phyloP scores from a whole-genome alignment of 1,140 invertebrate genomes.

The Scylla paramamosain region DNA sequence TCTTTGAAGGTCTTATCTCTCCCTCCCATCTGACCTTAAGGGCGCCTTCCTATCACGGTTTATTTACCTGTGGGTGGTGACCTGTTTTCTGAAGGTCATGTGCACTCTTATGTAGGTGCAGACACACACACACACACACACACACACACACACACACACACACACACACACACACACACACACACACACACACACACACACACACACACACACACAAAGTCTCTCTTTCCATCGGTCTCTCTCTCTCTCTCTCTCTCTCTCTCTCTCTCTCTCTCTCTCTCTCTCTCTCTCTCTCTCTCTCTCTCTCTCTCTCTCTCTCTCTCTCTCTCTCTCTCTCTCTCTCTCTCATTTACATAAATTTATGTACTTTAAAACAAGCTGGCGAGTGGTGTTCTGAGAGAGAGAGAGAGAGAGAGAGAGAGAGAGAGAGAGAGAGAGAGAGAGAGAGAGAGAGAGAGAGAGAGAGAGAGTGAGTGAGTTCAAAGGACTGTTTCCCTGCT shows the following conservation, averaged over 20 bases:
- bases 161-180: conserved; percentile 53
- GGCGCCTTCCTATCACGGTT: conserved; percentile 7
- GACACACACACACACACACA: conserved; percentile 58
- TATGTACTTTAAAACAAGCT: too few species aligned
- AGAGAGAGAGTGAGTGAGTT: neutral
- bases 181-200: conserved; percentile 36
- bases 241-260: neutral
- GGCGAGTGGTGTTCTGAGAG: neutral
- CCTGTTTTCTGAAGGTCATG: neutral
- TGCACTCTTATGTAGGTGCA: conserved; percentile 45
- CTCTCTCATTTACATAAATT: neutral
- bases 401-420: conserved; percentile 3
- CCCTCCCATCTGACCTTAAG: neutral
- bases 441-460: conserved; percentile 20
- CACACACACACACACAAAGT: conserved; percentile 9
- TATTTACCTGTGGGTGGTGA: neutral
- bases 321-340: conserved; percentile 8
- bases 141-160: conserved; percentile 60
- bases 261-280: conserved; percentile 13
- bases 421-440: conserved; percentile 12
- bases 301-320: neutral
- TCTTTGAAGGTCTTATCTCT: neutral
- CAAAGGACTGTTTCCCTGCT: neutral
- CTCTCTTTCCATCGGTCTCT: neutral
- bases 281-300: conserved; percentile 18